Evolutionary conservation across 2,797 vertebrate species (phyloP).

Genomic region (Bradypodion pumilum): DNA sequence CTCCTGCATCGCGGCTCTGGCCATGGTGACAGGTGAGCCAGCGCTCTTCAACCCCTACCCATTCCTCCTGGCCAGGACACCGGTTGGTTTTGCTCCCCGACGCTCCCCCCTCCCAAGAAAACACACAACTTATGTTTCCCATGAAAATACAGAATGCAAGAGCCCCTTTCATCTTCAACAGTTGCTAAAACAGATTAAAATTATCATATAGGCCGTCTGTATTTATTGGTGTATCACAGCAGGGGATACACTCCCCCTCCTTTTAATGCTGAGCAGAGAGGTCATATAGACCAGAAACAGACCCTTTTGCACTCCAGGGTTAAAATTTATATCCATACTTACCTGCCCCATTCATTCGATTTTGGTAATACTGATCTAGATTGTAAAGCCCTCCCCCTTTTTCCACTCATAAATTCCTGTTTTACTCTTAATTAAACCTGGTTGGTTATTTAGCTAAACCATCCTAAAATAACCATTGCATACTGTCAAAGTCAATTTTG

Average conservation of each 20-base stretch:
- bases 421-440: background rate
- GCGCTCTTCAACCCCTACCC: background rate
- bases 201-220: background rate
- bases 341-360: background rate
- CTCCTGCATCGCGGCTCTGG: conserved; percentile 97
- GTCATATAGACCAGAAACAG: background rate
- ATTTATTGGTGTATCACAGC: no score
- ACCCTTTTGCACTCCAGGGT: background rate
- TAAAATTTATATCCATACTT: background rate
- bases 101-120: no score
- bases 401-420: background rate
- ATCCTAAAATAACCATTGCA: no score
- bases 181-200: background rate
- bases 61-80: background rate
- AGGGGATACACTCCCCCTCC: no score
- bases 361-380: background rate
- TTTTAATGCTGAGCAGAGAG: no score
- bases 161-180: background rate
- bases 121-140: background rate
- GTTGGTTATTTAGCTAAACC: background rate
- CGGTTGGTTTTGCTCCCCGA: no score
- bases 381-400: background rate
- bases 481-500: no score
- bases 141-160: background rate
- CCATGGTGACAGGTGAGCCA: conserved; percentile 97